Percentiles rank a stretch among this genome's conserved stretches.
phyloP scores from a whole-genome alignment of 2,888 invertebrate species.

The Chrysotoxum bicinctum region DNA sequence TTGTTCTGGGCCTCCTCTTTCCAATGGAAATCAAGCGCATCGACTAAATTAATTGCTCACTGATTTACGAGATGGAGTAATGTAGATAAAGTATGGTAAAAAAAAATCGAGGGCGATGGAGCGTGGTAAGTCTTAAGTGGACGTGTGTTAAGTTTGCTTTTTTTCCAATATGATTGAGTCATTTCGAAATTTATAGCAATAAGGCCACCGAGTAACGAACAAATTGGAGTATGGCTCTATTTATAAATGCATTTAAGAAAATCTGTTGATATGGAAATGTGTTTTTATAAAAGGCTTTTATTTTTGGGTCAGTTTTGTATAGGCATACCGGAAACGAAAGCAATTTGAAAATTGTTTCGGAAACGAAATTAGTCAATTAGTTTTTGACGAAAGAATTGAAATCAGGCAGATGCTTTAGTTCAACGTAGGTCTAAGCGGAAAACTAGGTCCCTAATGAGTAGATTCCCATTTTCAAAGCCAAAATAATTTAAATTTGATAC shows the following conservation, averaged over 20 bases:
- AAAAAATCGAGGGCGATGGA: slow-evolving; percentile 48
- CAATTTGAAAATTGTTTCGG: not conserved
- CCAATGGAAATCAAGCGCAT: slow-evolving; percentile 68
- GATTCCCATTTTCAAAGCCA: too few relatives aligned
- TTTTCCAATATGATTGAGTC: slow-evolving; percentile 28
- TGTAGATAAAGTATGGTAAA: not conserved
- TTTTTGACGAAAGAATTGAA: not conserved
- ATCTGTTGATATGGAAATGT: slow-evolving; percentile 10
- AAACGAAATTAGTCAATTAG: not conserved
- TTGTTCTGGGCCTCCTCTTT: slow-evolving; percentile 13
- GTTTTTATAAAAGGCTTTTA: not conserved
- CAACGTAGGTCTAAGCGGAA: too few relatives aligned
- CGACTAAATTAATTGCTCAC: slow-evolving; percentile 69
- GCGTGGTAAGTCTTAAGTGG: slow-evolving; percentile 68
- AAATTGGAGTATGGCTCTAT: slow-evolving; percentile 13
- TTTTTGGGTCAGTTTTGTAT: not conserved
- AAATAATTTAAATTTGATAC: too few relatives aligned
- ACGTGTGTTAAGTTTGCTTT: slow-evolving; percentile 41
- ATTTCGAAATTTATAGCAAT: not conserved
- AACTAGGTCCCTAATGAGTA: too few relatives aligned
- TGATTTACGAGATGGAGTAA: slow-evolving; percentile 62
- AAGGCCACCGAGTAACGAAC: slow-evolving; percentile 19
- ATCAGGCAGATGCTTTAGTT: too few relatives aligned
- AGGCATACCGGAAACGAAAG: slow-evolving; percentile 7
- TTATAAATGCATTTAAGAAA: slow-evolving; percentile 18